Conservation (phyloP, 1,140 invertebrate genomes). For the Dryas iulia region DNA sequence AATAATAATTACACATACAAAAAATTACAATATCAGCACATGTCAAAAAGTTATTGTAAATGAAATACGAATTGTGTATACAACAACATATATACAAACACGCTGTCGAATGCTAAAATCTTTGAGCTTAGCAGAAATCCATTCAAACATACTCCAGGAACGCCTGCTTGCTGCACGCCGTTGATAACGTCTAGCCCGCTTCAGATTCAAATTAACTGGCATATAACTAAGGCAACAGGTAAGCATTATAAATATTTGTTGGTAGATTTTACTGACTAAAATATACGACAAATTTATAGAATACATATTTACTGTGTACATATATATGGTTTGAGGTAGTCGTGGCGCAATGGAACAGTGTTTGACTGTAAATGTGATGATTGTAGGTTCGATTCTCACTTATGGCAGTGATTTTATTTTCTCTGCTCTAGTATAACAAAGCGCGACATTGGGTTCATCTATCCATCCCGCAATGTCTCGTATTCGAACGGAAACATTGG, state of each 20-base stretch:
- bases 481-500: too few species aligned
- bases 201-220: constrained; percentile 13
- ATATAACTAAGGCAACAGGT: constrained; percentile 1
- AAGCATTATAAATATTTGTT: constrained; percentile 15
- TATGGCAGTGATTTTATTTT: too few species aligned
- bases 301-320: too few species aligned
- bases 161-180: constrained; percentile 4
- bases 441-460: too few species aligned
- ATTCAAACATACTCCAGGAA: background rate
- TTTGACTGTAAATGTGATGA: too few species aligned
- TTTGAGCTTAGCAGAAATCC: background rate
- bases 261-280: background rate
- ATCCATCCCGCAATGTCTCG: too few species aligned
- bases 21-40: background rate
- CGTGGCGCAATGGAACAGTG: too few species aligned
- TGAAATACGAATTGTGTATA: background rate
- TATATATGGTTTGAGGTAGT: too few species aligned
- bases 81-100: background rate
- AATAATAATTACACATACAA: too few species aligned
- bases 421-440: too few species aligned
- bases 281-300: background rate
- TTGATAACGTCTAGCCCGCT: constrained; percentile 10
- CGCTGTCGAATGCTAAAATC: background rate
- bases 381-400: too few species aligned
- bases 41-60: background rate